Evolutionary conservation across 2,113 vertebrate genomes (phyloP), one percentile per base, ranked within the genome.

Genomic region (Chamaetylas fuelleborni): DNA sequence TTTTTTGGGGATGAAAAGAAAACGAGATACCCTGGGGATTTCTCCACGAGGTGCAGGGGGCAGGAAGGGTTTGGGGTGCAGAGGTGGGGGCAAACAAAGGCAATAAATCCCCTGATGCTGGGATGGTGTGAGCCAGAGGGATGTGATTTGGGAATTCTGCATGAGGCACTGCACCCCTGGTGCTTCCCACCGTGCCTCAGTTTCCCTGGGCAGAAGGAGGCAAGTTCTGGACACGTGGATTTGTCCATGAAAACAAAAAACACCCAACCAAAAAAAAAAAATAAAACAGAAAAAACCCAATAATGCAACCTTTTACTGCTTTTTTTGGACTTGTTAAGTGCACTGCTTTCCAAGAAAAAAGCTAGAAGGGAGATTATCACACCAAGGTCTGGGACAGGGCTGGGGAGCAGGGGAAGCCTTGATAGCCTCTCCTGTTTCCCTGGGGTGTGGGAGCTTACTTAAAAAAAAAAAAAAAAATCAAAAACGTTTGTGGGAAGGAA

Each of bases 1-100:
- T 98, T 99, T 99, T 99, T 98, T 98, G 97, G 98, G 98, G 98
- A 97, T 95, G 57, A 74, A 91, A 70, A 18, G n/a, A 58, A 51
- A 67, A 13, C 0, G 0, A 69, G 61, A 29, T 26, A 29, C 5
- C 3, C 17, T 4, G 28, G 22, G 50, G 6, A 10, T 77, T 43
- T 34, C 20, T 14, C 28, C 17, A 1, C 12, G 48, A 45, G n/a
- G 11, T 38, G 15, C 25, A 1, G 3, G 28, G 50, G 54, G 13
- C 51, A 67, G 67, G 77, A 71, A 47, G 50, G 60, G 29, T 66
- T 70, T 62, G 56, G 86, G 47, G 14, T 77, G 53, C 29, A 62
- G 16, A 0, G 2, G 3, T 13, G 51, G 7, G 28, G 9, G 4
- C 10, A 31, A 89, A 24, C 17, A 67, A 33, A 80, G 45, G 24